Evolutionary conservation across 2,113 vertebrate genomes (phyloP).

Genomic region (Pituophis catenifer): DNA sequence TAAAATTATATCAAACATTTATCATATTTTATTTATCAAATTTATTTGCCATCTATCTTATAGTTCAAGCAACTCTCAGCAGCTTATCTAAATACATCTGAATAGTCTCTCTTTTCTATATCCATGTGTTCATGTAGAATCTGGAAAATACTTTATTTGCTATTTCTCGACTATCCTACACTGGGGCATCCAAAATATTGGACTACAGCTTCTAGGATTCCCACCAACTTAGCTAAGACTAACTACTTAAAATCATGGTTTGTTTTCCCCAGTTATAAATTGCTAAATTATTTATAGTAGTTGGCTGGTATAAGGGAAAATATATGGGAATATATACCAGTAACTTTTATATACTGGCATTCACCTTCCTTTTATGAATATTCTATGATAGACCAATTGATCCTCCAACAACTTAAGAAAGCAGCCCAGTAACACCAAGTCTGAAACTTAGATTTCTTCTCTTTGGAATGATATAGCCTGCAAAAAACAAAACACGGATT

Average conservation of each 20-base stretch:
- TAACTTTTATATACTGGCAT: not conserved
- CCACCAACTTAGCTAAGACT: not conserved
- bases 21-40: too few relatives aligned
- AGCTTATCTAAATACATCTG: slow-evolving; percentile 10
- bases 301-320: not conserved
- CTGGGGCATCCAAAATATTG: not conserved
- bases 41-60: too few relatives aligned
- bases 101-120: slow-evolving; percentile 8
- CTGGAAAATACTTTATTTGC: slow-evolving; percentile 16
- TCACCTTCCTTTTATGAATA: not conserved
- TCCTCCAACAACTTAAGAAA: not conserved
- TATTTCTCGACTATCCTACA: not conserved
- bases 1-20: not conserved
- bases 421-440: not conserved
- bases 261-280: not conserved
- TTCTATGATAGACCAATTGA: not conserved
- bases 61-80: too few relatives aligned
- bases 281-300: slow-evolving; percentile 1
- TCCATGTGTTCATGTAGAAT: slow-evolving; percentile 5
- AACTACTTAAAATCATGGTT: slow-evolving; percentile 31
- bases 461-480: not conserved
- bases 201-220: not conserved
- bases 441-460: not conserved
- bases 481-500: not conserved
- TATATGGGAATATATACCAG: not conserved